These are phyloP conservation scores for Geotrupes spiniger DNA, from an alignment of 2,888 invertebrate genomes.

Conservation along the genomic window DNA sequence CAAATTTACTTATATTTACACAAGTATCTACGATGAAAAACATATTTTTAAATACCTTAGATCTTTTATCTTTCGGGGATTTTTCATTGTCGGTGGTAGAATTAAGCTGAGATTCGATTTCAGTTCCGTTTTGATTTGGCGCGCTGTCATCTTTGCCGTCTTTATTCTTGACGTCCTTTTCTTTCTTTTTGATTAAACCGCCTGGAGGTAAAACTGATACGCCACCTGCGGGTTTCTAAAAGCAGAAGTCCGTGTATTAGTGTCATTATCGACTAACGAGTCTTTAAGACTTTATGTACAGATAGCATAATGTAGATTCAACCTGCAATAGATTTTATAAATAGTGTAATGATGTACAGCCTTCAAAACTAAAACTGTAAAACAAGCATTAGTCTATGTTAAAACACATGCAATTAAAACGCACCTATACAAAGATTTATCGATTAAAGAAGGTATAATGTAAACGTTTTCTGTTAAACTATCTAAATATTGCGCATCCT, in stretches of 20 bases:
- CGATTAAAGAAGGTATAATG: too few species aligned
- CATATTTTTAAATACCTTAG: slow-evolving; percentile 39
- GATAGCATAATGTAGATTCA: background rate
- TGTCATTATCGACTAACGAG: background rate
- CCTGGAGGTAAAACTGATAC: slow-evolving; percentile 78
- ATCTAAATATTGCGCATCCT: too few species aligned
- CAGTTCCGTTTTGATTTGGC: slow-evolving; percentile 47
- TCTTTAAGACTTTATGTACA: background rate
- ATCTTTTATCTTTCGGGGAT: slow-evolving; percentile 52
- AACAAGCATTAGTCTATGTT: too few species aligned
- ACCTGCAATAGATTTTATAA: too few species aligned
- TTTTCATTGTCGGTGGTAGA: slow-evolving; percentile 45
- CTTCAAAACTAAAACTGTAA: too few species aligned
- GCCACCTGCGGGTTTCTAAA: slow-evolving; percentile 80
- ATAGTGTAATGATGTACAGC: too few species aligned
- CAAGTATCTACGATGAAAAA: too few species aligned
- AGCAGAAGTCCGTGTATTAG: slow-evolving; percentile 34
- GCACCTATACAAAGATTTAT: too few species aligned
- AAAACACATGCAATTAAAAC: too few species aligned
- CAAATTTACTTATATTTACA: too few species aligned
- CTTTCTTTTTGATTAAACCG: slow-evolving; percentile 48
- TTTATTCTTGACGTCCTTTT: slow-evolving; percentile 59
- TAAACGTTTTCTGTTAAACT: too few species aligned
- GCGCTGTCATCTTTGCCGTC: slow-evolving; percentile 51
- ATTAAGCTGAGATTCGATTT: slow-evolving; percentile 41